Percentiles rank a stretch among this genome's conserved stretches.
Conservation (phyloP, 64 coral and sea anemone genomes). For the Anthopleura sola region DNA sequence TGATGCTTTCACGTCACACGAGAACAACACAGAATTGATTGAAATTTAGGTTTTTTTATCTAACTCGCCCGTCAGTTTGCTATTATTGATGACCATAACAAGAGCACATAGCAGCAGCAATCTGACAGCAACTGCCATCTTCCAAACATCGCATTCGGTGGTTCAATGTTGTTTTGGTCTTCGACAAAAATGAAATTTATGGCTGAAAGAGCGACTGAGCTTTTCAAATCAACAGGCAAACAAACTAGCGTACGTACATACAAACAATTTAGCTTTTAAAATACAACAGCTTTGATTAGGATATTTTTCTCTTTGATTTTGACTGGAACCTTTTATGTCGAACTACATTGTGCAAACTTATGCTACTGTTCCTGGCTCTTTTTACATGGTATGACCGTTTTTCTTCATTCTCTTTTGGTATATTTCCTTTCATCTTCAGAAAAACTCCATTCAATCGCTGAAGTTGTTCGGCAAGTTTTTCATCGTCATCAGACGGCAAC, state of each 20-base stretch:
- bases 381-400: neutral
- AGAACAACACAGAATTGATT: too few relatives aligned
- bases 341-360: neutral
- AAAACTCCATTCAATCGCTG: neutral
- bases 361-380: neutral
- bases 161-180: neutral
- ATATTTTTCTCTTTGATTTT: neutral
- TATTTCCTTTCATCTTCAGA: neutral
- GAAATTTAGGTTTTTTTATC: neutral
- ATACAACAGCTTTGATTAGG: neutral
- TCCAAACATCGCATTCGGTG: neutral
- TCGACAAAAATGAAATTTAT: neutral
- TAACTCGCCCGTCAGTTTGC: neutral
- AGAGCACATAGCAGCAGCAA: neutral
- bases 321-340: neutral
- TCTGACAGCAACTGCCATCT: neutral
- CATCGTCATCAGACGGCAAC: neutral
- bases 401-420: neutral
- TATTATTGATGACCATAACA: neutral
- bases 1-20: too few relatives aligned
- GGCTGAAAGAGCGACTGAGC: neutral
- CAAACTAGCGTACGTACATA: too few relatives aligned
- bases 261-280: too few relatives aligned
- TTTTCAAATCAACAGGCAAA: neutral
- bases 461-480: neutral